Evolutionary conservation across 2,113 vertebrate genomes (phyloP), one percentile per base, ranked within the genome.

Genomic region (Typhlomys cinereus): DNA sequence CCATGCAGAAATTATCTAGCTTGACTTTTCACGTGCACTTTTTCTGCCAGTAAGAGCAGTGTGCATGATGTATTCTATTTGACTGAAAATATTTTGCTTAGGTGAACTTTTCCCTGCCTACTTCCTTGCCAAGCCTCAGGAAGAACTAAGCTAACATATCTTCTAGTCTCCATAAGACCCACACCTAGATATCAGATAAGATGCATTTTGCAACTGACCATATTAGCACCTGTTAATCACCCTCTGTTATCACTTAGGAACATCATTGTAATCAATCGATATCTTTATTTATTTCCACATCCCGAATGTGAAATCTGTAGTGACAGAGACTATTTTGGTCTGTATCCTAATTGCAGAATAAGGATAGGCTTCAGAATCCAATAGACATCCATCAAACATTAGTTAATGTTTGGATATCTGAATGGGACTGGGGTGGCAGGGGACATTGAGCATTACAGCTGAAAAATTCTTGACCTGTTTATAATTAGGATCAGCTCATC

Each of bases 261-360:
- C 54, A 59, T 27, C 12, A 82, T 71, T 46, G 13, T 80, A 83
- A 46, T 66, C n/a, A 52, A 61, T 87, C 86, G 15, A 18, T n/a
- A 92, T 25, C n/a, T 41, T 66, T 46, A 67, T 79, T 9, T 86
- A 57, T 79, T 85, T 92, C 3, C 7, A 46, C 20, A 70, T 70
- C 17, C 41, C 92, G 18, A 46, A 89, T 44, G 11, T 41, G 89
- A 79, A 46, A 4, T 92, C 20, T 39, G 29, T 64, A 12, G 79
- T 61, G 57, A 48, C n/a, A 88, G 62, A 84, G 34, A 46, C 11
- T 41, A 7, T 87, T 96, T 50, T 95, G 27, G 41, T 84, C 31
- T 20, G 23, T 84, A 12, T 31, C 50, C 9, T 57, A 41, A 39
- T 20, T 85, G 7, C 15, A 93, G 44, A 79, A 79, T 15, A 27